Base-by-base conservation (phyloP, 2,113 vertebrate genomes). In the Morone saxatilis region DNA sequence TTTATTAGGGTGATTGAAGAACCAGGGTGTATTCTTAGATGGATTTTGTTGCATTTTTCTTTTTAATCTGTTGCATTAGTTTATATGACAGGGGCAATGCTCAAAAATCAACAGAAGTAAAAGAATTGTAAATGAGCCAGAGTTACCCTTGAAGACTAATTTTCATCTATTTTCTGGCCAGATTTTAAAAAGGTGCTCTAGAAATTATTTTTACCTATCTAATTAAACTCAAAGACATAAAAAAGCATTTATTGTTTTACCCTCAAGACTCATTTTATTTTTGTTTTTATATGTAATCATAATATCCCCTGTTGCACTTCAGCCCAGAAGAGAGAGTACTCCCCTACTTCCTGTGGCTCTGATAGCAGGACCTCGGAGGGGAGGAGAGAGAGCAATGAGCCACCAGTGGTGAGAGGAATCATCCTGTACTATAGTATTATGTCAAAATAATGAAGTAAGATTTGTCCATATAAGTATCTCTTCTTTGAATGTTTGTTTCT, bases 301-400 rank as follows among this genome's bases (percentile, higher is more conserved):
- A 38, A 56, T 10, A n/a, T 80, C 8, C 2, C 7, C 4, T 75
- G 38, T 89, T 38, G 59, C 7, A 68, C 74, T 91, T 20, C 91
- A 99, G 98, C 94, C 90, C 96, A 96, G 88, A 97, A 95, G 85
- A 85, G 94, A 88, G 98, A 96, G 73, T 94, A 92, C 77, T 95
- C 95, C 50, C 95, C 96, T 16, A 95, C 93, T 80, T 93, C 95
- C 72, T 92, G 80, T 87, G 93, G 94, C 83, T 95, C 94, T 79
- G 97, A 97, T 36, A 80, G 89, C 75, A 96, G 66, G 86, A 77
- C 80, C 74, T 96, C 95, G 77, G 98, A 98, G 50, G 59, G 86
- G 70, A 96, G 88, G 73, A 96, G 93, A 92, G 97, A 97, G 45
- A 91, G 68, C 38, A 92, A 20, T 11, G 97, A 97, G 70, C 92